Evolutionary conservation across 2,888 invertebrate species (phyloP).

Genomic region (Galeopsomyia nigrocyanea): DNA sequence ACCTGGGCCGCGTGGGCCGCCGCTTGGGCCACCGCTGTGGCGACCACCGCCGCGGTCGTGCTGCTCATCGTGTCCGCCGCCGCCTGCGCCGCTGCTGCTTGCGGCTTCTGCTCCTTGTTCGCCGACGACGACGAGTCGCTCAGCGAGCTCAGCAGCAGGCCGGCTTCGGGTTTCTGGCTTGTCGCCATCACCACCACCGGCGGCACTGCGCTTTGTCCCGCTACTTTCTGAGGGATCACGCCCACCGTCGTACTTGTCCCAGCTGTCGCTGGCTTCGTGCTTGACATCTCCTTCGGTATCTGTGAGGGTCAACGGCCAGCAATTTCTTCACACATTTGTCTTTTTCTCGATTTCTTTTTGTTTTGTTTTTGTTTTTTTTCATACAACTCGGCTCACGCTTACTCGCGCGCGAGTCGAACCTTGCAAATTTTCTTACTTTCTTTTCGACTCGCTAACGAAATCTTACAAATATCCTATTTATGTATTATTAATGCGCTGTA

Average conservation of each 20-base stretch:
- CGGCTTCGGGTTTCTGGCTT: slow-evolving; percentile 56
- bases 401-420: not conserved
- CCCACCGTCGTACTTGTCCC: slow-evolving; percentile 32
- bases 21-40: slow-evolving; percentile 63
- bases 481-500: not conserved
- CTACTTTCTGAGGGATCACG: slow-evolving; percentile 59
- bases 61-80: slow-evolving; percentile 51
- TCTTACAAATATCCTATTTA: not conserved
- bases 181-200: slow-evolving; percentile 62
- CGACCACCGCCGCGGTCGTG: slow-evolving; percentile 59
- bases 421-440: not conserved
- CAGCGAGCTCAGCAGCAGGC: slow-evolving; percentile 23
- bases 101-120: slow-evolving; percentile 16
- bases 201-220: slow-evolving; percentile 58
- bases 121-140: slow-evolving; percentile 6
- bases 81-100: slow-evolving; percentile 27
- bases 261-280: slow-evolving; percentile 56
- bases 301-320: slow-evolving; percentile 69
- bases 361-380: slow-evolving; percentile 31
- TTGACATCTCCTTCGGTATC: slow-evolving; percentile 73
- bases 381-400: slow-evolving; percentile 10
- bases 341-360: slow-evolving; percentile 32
- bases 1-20: slow-evolving; percentile 58
- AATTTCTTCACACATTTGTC: slow-evolving; percentile 39
- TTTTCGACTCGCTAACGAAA: too few species aligned